Evolutionary conservation across 1,140 invertebrate genomes (phyloP).

Genomic region (Magallana ariakensis): DNA sequence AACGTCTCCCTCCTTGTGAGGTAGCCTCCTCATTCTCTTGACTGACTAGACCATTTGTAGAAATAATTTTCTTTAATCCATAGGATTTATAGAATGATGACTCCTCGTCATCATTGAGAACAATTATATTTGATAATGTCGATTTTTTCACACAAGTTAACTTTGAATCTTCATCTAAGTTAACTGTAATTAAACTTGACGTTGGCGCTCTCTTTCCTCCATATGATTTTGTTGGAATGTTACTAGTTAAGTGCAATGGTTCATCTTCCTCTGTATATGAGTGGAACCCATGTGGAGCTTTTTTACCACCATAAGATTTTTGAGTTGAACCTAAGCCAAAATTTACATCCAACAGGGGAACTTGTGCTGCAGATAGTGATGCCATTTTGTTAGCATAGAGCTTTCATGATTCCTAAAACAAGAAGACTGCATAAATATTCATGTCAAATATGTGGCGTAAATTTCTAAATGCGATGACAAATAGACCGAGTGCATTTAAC

Average conservation of each 20-base stretch:
- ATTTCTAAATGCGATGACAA: background rate
- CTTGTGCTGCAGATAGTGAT: background rate
- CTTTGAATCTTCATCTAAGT: slow-evolving; percentile 23
- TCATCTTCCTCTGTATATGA: slow-evolving; percentile 39
- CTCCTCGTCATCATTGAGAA: background rate
- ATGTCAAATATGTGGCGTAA: background rate
- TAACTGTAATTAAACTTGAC: slow-evolving; percentile 35
- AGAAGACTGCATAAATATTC: background rate
- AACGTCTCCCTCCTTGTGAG: background rate
- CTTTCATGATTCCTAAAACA: background rate
- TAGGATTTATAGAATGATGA: slow-evolving; percentile 20
- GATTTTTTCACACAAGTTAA: slow-evolving; percentile 32
- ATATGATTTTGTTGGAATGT: slow-evolving; percentile 45
- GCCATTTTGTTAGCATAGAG: slow-evolving; percentile 16
- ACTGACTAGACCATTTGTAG: slow-evolving; percentile 29
- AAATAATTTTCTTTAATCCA: slow-evolving; percentile 37
- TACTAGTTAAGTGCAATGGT: background rate
- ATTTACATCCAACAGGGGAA: slow-evolving; percentile 39
- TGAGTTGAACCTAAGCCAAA: slow-evolving; percentile 24
- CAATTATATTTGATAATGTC: slow-evolving; percentile 29
- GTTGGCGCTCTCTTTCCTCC: background rate
- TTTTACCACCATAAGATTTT: slow-evolving; percentile 56
- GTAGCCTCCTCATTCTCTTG: background rate
- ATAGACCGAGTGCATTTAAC: background rate
- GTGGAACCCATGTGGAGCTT: slow-evolving; percentile 43